Percentiles rank a stretch among this genome's conserved stretches.
Conservation (phyloP, 1,140 invertebrate species). For the Hypothenemus hampei region DNA sequence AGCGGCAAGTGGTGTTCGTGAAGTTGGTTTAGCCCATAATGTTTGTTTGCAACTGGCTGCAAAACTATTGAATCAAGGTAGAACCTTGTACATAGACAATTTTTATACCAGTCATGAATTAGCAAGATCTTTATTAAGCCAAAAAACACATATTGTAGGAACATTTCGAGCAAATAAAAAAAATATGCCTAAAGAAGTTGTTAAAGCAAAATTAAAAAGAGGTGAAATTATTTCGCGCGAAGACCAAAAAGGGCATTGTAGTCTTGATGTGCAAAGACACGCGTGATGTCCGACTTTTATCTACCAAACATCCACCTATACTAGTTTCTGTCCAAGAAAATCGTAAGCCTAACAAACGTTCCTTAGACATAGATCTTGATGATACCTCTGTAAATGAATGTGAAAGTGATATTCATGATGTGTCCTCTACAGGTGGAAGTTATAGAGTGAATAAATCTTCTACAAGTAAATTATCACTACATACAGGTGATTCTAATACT, state of each 20-base stretch:
- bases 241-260: slow-evolving; percentile 43
- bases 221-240: slow-evolving; percentile 39
- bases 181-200: slow-evolving; percentile 31
- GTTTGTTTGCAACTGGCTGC: slow-evolving; percentile 29
- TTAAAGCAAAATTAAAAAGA: slow-evolving; percentile 41
- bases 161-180: slow-evolving; percentile 21
- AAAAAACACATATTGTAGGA: background rate
- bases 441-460: background rate
- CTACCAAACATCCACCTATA: slow-evolving; percentile 40
- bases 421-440: background rate
- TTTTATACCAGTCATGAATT: slow-evolving; percentile 11
- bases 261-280: slow-evolving; percentile 47
- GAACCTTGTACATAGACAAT: slow-evolving; percentile 35
- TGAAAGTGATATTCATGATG: background rate
- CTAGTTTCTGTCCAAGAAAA: background rate
- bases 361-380: background rate
- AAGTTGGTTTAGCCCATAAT: slow-evolving; percentile 20
- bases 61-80: slow-evolving; percentile 28
- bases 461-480: too few relatives aligned
- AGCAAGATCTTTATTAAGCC: background rate
- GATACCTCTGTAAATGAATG: slow-evolving; percentile 7
- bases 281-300: slow-evolving; percentile 43
- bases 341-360: background rate
- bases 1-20: background rate
- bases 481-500: too few relatives aligned